Conservation (phyloP, 2,113 vertebrate species). For the Strix aluco region DNA sequence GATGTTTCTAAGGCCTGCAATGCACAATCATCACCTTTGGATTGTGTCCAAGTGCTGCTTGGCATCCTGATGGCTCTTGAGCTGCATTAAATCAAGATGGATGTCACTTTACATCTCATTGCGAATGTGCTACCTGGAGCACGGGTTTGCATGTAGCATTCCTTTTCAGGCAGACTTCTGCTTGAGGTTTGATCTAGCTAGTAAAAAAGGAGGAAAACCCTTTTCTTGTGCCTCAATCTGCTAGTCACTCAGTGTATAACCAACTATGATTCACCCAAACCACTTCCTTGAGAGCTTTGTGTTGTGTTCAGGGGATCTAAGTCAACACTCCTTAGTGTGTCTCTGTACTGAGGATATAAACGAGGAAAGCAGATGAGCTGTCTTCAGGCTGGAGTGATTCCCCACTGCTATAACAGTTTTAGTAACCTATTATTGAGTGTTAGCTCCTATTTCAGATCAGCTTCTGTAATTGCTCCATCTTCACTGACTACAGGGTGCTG, state of each 20-base stretch:
- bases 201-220: not conserved
- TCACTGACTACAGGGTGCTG: not conserved
- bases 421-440: rapidly evolving
- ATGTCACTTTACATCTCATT: slow-evolving; percentile 25
- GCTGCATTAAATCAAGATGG: not conserved
- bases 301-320: not conserved
- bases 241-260: not conserved
- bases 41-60: slow-evolving; percentile 45
- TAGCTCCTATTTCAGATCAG: not conserved
- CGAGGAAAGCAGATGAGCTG: not conserved
- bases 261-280: not conserved
- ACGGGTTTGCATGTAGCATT: not conserved
- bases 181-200: not conserved
- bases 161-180: not conserved
- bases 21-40: slow-evolving; percentile 27
- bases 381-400: not conserved
- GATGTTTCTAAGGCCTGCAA: not conserved
- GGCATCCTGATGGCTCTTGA: not conserved
- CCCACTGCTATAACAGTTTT: not conserved
- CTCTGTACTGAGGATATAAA: not conserved
- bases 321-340: rapidly evolving
- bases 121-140: not conserved
- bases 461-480: not conserved
- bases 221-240: not conserved
- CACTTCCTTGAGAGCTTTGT: rapidly evolving